phyloP scores from a whole-genome alignment of 2,888 invertebrate species.

The Slavum lentiscoides region DNA sequence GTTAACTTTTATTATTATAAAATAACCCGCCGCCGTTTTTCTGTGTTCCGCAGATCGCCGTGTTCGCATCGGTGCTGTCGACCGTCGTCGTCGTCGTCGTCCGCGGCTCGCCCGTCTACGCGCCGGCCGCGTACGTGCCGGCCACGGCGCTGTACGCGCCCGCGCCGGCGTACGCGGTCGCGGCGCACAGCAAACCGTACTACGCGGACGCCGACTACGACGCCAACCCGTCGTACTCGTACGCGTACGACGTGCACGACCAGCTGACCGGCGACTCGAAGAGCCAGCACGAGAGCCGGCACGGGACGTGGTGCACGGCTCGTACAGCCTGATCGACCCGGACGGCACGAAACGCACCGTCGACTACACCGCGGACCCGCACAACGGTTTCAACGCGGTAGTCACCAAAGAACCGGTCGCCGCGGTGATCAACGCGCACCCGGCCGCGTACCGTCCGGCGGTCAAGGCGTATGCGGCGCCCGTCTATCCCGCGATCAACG shows the following conservation, averaged over 20 bases:
- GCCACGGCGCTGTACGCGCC: conserved; percentile 53
- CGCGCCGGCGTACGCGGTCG: conserved; percentile 52
- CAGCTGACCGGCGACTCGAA: conserved; percentile 57
- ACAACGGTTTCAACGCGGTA: conserved; percentile 58
- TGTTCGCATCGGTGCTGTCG: conserved; percentile 58
- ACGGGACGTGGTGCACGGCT: conserved; percentile 57
- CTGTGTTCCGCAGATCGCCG: conserved; percentile 55
- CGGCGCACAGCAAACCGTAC: conserved; percentile 53
- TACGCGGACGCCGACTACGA: conserved; percentile 55
- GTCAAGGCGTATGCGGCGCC: conserved; percentile 24
- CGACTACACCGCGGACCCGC: conserved; percentile 57
- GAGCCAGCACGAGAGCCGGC: conserved; percentile 57
- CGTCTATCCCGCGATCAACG: conserved; percentile 5
- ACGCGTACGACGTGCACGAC: conserved; percentile 57
- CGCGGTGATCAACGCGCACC: conserved; percentile 43
- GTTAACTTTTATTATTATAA: no score
- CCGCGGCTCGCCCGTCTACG: conserved; percentile 49
- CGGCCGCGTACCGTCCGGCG: not conserved
- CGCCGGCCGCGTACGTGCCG: conserved; percentile 47
- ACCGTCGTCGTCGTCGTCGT: conserved; percentile 55
- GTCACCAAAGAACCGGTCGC: conserved; percentile 57
- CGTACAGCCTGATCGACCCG: conserved; percentile 57
- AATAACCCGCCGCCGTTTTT: no score
- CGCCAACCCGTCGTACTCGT: conserved; percentile 57
- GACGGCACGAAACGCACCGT: conserved; percentile 57